phyloP scores from a whole-genome alignment of 2,113 vertebrate genomes.

The Tretioscincus oriximinensis region DNA sequence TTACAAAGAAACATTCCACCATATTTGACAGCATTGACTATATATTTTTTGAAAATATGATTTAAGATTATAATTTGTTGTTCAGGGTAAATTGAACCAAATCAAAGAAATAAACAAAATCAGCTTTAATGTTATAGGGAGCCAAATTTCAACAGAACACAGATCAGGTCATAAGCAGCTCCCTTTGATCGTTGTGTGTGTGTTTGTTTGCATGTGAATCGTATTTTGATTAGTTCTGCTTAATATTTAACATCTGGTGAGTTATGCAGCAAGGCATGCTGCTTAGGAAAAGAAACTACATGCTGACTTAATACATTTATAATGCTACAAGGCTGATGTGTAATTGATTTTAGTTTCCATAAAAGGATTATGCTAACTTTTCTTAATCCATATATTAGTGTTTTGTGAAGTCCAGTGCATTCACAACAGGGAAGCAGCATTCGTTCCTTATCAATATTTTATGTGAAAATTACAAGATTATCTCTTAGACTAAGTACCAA shows the following conservation, averaged over 20 bases:
- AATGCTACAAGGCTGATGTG: constrained; percentile 79
- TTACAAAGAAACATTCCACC: too few species aligned
- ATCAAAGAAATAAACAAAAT: constrained; percentile 68
- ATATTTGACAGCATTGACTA: too few species aligned
- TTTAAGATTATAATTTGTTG: constrained; percentile 26
- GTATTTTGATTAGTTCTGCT: constrained; percentile 83
- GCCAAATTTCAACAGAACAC: constrained; percentile 71
- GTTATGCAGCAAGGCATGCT: constrained; percentile 74
- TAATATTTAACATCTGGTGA: constrained; percentile 86
- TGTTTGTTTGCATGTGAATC: constrained; percentile 72
- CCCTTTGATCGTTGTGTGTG: constrained; percentile 74
- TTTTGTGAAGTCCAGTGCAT: constrained; percentile 73
- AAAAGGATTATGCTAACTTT: constrained; percentile 83
- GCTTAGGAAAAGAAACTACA: constrained; percentile 74
- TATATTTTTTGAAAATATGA: too few species aligned
- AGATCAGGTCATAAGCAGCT: constrained; percentile 80
- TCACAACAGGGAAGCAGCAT: constrained; percentile 72
- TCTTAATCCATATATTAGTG: constrained; percentile 79
- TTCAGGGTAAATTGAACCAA: constrained; percentile 63
- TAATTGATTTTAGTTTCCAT: constrained; percentile 82
- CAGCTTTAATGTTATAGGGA: constrained; percentile 70
- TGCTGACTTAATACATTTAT: constrained; percentile 84
- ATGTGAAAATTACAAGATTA: constrained; percentile 76
- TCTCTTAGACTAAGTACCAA: constrained; percentile 68
- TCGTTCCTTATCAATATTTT: constrained; percentile 79